These are phyloP conservation scores for Zaprionus camerounensis DNA, from an alignment of 1,140 invertebrate genomes.

Conservation along the genomic window DNA sequence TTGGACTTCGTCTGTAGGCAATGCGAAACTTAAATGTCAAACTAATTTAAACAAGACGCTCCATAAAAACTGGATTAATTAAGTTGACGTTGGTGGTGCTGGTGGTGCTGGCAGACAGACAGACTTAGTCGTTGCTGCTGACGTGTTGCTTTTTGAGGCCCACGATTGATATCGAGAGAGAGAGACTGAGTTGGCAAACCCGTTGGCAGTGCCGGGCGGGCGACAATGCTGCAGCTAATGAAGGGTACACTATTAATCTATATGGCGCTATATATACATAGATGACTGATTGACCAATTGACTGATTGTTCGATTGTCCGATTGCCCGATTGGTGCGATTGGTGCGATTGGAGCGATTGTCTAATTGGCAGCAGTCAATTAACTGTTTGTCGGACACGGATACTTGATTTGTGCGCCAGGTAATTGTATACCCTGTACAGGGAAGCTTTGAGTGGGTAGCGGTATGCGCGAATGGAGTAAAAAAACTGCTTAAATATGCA, in stretches of 20 bases:
- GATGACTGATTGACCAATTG: conserved; percentile 45
- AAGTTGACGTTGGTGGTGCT: conserved; percentile 50
- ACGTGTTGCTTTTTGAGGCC: conserved; percentile 30
- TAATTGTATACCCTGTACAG: conserved; percentile 16
- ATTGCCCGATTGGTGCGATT: conserved; percentile 1
- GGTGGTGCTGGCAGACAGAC: conserved; percentile 38
- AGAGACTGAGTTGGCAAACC: neutral
- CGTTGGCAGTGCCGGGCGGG: neutral
- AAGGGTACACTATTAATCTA: conserved; percentile 18
- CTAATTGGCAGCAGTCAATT: conserved; percentile 34
- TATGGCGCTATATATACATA: neutral
- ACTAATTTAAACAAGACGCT: conserved; percentile 78
- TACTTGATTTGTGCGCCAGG: conserved; percentile 26
- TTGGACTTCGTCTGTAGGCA: conserved; percentile 3
- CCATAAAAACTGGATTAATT: conserved; percentile 82
- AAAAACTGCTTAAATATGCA: neutral
- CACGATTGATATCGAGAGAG: conserved; percentile 38
- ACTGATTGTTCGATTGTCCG: conserved; percentile 37
- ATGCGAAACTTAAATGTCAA: conserved; percentile 77
- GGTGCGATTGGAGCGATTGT: conserved; percentile 8
- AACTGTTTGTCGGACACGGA: conserved; percentile 42
- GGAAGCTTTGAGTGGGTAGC: neutral
- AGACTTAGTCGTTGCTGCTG: conserved; percentile 19
- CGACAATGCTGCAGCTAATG: conserved; percentile 37
- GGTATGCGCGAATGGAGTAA: neutral